These are phyloP conservation scores for Aldabrachelys gigantea DNA, from an alignment of 2,113 vertebrate species.

Conservation along the genomic window DNA sequence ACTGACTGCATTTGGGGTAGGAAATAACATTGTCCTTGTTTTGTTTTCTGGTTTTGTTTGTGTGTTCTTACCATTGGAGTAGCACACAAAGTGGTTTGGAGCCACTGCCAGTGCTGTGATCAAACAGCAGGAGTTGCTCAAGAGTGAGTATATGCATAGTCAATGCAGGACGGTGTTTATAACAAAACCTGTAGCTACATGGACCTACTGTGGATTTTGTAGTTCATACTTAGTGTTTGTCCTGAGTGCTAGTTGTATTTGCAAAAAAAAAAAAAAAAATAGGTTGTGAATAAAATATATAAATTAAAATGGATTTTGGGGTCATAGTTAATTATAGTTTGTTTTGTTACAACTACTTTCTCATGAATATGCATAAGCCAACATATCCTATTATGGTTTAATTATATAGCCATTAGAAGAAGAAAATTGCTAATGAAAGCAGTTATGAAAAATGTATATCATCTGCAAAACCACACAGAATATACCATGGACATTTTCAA, in stretches of 20 bases:
- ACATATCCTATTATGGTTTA: constrained; percentile 71
- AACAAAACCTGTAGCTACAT: background rate
- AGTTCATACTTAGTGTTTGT: background rate
- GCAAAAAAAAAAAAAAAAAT: background rate
- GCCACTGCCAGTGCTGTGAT: background rate
- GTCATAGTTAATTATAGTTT: constrained; percentile 64
- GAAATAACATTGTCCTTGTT: fast-evolving
- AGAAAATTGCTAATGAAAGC: constrained; percentile 69
- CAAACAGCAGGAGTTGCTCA: background rate
- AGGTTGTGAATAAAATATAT: constrained; percentile 1
- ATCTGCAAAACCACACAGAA: constrained; percentile 61
- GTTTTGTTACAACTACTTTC: constrained; percentile 56
- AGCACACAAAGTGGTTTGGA: background rate
- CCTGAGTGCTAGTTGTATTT: background rate
- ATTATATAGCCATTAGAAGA: constrained; percentile 74
- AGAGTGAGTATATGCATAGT: background rate
- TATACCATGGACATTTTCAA: constrained; percentile 49
- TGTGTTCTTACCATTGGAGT: background rate
- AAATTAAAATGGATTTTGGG: constrained; percentile 31
- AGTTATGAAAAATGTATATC: constrained; percentile 63
- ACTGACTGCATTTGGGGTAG: background rate
- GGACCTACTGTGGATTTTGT: background rate
- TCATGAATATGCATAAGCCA: constrained; percentile 72
- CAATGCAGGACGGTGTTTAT: background rate
- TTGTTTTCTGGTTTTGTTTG: background rate